A percentile compares a stretch with the other conserved stretches of the same genome.
Evolutionary conservation across 2,888 invertebrate genomes (phyloP).

Genomic region (Alloscopus bannaensis): DNA sequence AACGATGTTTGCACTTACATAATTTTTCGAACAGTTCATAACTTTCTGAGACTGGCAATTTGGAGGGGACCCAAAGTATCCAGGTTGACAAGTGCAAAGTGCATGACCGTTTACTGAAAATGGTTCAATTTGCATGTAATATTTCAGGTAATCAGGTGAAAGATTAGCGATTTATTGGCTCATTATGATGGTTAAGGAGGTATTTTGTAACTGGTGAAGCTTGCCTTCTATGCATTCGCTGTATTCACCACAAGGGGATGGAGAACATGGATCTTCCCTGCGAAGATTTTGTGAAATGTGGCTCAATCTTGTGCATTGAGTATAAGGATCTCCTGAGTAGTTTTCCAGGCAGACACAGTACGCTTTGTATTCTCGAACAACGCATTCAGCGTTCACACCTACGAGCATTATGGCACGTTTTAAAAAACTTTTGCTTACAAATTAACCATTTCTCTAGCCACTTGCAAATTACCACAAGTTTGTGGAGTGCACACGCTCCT

Average conservation of each 20-base stretch:
- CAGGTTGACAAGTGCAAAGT: slow-evolving; percentile 74
- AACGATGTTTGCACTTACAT: too few species aligned
- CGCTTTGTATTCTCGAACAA: slow-evolving; percentile 66
- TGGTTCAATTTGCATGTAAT: too few species aligned
- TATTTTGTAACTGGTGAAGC: too few species aligned
- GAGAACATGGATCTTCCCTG: slow-evolving; percentile 78
- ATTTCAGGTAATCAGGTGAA: too few species aligned
- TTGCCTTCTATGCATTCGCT: slow-evolving; percentile 55
- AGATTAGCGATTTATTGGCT: too few species aligned
- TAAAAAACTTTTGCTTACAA: too few species aligned
- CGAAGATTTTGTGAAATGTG: slow-evolving; percentile 52
- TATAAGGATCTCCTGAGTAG: slow-evolving; percentile 67
- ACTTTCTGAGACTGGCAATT: slow-evolving; percentile 70
- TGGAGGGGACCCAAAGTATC: slow-evolving; percentile 73
- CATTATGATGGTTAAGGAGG: too few species aligned
- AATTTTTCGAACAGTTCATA: slow-evolving; percentile 74
- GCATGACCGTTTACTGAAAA: slow-evolving; percentile 73
- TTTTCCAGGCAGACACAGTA: slow-evolving; percentile 68
- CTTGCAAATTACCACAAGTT: slow-evolving; percentile 66
- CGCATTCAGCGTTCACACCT: slow-evolving; percentile 66
- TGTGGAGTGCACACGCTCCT: slow-evolving; percentile 49
- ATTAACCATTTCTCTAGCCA: too few species aligned
- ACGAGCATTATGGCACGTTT: slow-evolving; percentile 51
- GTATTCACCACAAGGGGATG: slow-evolving; percentile 80
- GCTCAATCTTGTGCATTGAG: slow-evolving; percentile 39